Base-by-base conservation (phyloP, 2,888 invertebrate species). In the Heliothis peltigera region DNA sequence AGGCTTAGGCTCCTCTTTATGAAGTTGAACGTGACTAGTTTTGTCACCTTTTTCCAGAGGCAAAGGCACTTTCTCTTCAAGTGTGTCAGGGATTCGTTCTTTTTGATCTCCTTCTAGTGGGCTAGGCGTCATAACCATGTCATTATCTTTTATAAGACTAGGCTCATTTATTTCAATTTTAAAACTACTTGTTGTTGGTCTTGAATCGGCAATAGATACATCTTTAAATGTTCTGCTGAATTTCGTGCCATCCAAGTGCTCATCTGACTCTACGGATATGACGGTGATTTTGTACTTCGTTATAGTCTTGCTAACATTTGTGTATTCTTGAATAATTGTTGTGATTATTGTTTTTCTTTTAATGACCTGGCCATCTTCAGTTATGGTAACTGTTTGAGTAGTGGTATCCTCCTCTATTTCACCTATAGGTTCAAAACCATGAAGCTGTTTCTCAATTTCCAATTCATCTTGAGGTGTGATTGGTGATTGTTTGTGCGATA, bases 131-230 rank as follows among this genome's bases (percentile, higher is more conserved):
- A 63, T 32, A n/a, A n/a, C n/a, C n/a, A n/a, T n/a, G n/a, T 88
- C 87, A 18, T 87, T 89, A 83, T 86, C 43, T 3, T 61, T 21
- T 28, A 12, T 8, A 10, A 35, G 73, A 18, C 57, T 54, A 0
- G 56, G 53, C n/a, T 42, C 62, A 15, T 72, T 71, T 0, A 74
- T 68, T 35, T 71, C 65, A 10, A 62, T 52, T 53, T 68, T 57
- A 1, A 68, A 56, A 12, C 69, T 64, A n/a, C 75, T 78, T 18
- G 51, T 70, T 1, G 51, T 72, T 8, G 72, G 75, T 19, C 46
- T 64, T 17, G 21, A 32, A n/a, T 75, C 53, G 15, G 75, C 32
- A 15, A 75, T 22, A 1, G 54, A 49, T 0, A 72, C 56, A 4
- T 70, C 75, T 53, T 64, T 59, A n/a, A 49, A 70, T 2, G 70